A percentile compares a stretch with the other conserved stretches of the same genome.
Evolutionary conservation across 2,888 invertebrate species (phyloP).

Genomic region (Odontomyia ornata): DNA sequence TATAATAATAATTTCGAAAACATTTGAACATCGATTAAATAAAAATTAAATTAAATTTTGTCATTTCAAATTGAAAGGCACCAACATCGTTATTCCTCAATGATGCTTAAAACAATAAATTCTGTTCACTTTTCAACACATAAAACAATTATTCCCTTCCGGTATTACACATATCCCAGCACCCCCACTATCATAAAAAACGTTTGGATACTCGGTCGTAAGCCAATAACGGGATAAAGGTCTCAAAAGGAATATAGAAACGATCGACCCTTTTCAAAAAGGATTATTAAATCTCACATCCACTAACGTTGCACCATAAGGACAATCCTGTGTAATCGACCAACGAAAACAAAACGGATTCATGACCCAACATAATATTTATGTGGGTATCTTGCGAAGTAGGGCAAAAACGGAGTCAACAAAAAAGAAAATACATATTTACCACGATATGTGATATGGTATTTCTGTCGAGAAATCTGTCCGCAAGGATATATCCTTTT

Average conservation of each 20-base stretch:
- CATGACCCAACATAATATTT: conserved; percentile 26
- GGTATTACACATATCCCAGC: not conserved
- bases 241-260: not conserved
- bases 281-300: conserved; percentile 3
- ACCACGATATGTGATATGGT: too few relatives aligned
- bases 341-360: not conserved
- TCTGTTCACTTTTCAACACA: too few relatives aligned
- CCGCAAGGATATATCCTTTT: not conserved
- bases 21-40: too few relatives aligned
- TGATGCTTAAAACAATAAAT: too few relatives aligned
- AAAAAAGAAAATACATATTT: too few relatives aligned
- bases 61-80: too few relatives aligned
- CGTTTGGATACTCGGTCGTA: not conserved
- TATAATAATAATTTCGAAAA: too few relatives aligned
- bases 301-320: not conserved
- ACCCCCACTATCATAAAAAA: not conserved
- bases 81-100: too few relatives aligned
- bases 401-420: too few relatives aligned
- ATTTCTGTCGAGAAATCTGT: not conserved
- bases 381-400: not conserved
- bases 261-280: not conserved
- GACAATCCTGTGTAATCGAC: conserved; percentile 5
- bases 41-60: too few relatives aligned
- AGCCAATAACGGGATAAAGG: not conserved
- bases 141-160: too few relatives aligned